A percentile compares a stretch with the other conserved stretches of the same genome.
Conservation (phyloP, 2,888 invertebrate genomes). For the Dichetophora obliterata region DNA sequence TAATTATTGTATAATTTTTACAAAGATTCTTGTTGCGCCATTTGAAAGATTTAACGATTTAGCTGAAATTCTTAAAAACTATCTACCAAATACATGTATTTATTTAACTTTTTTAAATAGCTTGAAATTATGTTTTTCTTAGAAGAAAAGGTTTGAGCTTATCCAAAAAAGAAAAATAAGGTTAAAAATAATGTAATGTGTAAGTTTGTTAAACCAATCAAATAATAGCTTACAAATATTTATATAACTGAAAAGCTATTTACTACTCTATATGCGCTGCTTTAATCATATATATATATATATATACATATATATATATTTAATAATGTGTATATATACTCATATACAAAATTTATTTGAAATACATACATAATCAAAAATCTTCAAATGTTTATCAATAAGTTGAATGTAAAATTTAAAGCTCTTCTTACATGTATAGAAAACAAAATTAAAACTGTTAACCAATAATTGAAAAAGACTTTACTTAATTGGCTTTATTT, state of each 20-base stretch:
- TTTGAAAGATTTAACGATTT: conserved; percentile 4
- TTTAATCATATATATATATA: no score
- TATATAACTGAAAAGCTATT: neutral
- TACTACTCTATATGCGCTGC: no score
- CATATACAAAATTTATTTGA: no score
- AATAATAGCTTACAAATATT: neutral
- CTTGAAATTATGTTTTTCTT: neutral
- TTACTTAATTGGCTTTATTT: neutral
- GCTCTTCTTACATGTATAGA: no score
- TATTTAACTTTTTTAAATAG: neutral
- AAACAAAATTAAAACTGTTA: neutral
- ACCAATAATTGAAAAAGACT: neutral
- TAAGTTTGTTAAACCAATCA: no score
- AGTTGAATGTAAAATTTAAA: neutral
- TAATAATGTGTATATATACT: no score
- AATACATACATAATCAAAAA: no score
- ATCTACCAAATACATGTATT: neutral
- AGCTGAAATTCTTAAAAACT: conserved; percentile 9
- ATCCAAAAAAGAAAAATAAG: neutral
- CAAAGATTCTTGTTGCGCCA: neutral
- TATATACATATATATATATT: neutral
- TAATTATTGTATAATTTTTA: neutral
- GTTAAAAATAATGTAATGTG: no score
- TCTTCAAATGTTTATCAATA: conserved; percentile 1
- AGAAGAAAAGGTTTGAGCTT: neutral